Evolutionary conservation across 2,888 invertebrate species (phyloP).

Genomic region (Mesopsocus fuscifrons): DNA sequence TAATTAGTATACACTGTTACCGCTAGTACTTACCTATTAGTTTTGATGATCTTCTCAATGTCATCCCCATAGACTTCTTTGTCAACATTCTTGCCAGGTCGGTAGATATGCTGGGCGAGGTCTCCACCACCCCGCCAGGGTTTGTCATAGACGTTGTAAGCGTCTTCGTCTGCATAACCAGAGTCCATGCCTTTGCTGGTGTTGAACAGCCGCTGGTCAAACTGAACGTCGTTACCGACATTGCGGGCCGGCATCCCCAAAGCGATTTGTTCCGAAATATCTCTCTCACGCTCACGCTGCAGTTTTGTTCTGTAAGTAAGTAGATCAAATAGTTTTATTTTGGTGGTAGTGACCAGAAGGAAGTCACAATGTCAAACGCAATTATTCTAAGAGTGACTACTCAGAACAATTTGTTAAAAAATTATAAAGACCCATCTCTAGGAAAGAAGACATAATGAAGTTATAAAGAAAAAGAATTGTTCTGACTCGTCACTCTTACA

Average conservation of each 20-base stretch:
- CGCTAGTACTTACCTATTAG: constrained; percentile 52
- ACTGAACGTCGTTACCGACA: constrained; percentile 58
- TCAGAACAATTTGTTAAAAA: too few species aligned
- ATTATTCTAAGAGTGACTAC: constrained; percentile 7
- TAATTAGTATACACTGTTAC: too few species aligned
- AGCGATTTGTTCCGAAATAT: constrained; percentile 97
- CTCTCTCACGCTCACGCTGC: constrained; percentile 80
- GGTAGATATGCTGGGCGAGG: constrained; percentile 74
- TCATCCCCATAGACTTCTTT: constrained; percentile 83
- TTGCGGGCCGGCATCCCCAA: constrained; percentile 81
- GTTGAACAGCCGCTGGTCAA: constrained; percentile 92
- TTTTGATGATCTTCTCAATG: constrained; percentile 71
- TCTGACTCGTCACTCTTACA: too few species aligned
- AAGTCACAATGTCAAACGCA: constrained; percentile 5
- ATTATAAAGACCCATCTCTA: too few species aligned
- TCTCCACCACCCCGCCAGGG: constrained; percentile 87
- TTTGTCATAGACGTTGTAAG: constrained; percentile 94
- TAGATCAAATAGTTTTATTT: too few species aligned
- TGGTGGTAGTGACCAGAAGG: too few species aligned
- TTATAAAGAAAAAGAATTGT: not conserved
- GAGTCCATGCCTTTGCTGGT: constrained; percentile 83
- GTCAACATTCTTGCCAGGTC: constrained; percentile 73
- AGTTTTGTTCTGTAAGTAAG: constrained; percentile 47
- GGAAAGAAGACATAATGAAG: too few species aligned
- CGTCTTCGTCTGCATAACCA: constrained; percentile 92